Base-by-base conservation (phyloP, 2,888 invertebrate species). In the Xylocampa areola region DNA sequence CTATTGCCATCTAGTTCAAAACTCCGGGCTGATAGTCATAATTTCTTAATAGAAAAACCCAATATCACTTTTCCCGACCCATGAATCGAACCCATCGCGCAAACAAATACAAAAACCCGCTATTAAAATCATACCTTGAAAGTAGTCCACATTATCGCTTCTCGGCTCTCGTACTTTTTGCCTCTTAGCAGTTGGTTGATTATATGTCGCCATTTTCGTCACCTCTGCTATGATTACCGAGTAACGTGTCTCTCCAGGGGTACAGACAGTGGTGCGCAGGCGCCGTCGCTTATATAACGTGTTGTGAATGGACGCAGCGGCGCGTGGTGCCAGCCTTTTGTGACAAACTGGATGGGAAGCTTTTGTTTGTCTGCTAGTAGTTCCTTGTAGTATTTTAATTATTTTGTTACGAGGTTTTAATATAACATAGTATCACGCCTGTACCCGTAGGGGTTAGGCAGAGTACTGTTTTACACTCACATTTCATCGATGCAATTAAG, bases 91-190 rank as follows among this genome's bases (percentile, higher is more conserved):
- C n/a, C n/a, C n/a, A n/a, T n/a, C n/a, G n/a, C n/a, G n/a, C n/a
- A n/a, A n/a, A n/a, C n/a, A n/a, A n/a, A n/a, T n/a, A n/a, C n/a
- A n/a, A n/a, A n/a, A n/a, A n/a, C n/a, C n/a, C n/a, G n/a, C n/a
- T n/a, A n/a, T n/a, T n/a, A n/a, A n/a, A 43, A 7, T 37, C 67
- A 47, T 65, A 92, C 93, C 91, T 80, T 92, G 92, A 70, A 92
- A 93, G 64, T 87, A 92, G 55, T 93, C 92, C 16, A 83, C 79
- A 58, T 79, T 75, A 2, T 89, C 90, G 4, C 62, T 63, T 44
- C 86, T 81, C 0, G 72, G 72, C 14, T 93, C 92, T 25, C 86
- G 73, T n/a, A 89, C 84, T 68, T 92, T 93, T 76, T 89, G 92
- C 63, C 92, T 77, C 69, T 93, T 93, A 1, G 78, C 74, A 0